Percentiles rank a stretch among this genome's conserved stretches.
phyloP scores from a whole-genome alignment of 1,140 invertebrate genomes.

The Uloborus diversus region DNA sequence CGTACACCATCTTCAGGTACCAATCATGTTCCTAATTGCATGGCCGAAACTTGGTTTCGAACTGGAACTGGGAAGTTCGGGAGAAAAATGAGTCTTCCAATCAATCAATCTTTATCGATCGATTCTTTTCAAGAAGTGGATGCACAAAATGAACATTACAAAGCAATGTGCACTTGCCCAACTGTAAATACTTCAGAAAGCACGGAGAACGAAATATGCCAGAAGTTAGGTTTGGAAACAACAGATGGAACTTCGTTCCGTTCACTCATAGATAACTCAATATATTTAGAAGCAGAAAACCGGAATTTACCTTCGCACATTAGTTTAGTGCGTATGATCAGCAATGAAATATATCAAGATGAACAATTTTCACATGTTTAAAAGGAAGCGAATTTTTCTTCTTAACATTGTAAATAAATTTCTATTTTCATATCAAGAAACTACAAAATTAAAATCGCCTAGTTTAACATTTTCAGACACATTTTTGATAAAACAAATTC shows the following conservation, averaged over 20 bases:
- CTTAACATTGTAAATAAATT: too few species aligned
- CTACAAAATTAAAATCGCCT: too few species aligned
- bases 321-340: too few species aligned
- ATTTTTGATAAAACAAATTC: too few species aligned
- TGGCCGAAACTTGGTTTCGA: constrained; percentile 15
- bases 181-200: neutral
- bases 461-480: too few species aligned
- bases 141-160: neutral
- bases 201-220: neutral
- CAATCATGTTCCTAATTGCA: neutral
- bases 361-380: too few species aligned
- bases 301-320: neutral
- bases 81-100: constrained; percentile 20
- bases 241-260: neutral
- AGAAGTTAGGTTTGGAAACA: neutral
- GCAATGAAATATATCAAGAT: too few species aligned
- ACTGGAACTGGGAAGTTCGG: constrained; percentile 12
- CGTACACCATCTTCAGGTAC: neutral
- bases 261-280: constrained; percentile 5
- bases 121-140: neutral
- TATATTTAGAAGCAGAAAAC: constrained; percentile 20
- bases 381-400: too few species aligned
- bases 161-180: neutral
- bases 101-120: neutral
- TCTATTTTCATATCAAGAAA: too few species aligned